Evolutionary conservation across 2,797 vertebrate genomes (phyloP).

Genomic region (Pagetopsis macropterus): DNA sequence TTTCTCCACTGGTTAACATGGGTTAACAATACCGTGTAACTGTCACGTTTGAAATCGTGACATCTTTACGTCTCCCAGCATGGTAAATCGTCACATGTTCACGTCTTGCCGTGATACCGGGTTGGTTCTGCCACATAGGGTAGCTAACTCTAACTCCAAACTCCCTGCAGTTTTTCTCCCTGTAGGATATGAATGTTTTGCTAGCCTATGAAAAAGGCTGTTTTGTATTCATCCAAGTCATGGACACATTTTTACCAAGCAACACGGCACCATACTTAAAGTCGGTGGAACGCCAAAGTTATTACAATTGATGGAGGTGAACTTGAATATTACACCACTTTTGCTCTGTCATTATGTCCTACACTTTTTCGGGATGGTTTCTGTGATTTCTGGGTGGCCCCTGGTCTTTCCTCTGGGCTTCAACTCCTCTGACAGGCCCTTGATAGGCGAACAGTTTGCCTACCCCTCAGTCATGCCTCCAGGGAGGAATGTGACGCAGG

Average conservation of each 20-base stretch:
- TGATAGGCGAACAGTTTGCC: conserved; percentile 48
- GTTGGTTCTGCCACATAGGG: neutral
- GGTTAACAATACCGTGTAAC: too few species aligned
- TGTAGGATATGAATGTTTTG: neutral
- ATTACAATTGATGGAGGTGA: neutral
- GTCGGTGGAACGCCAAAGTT: neutral
- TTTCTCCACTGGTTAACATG: too few species aligned
- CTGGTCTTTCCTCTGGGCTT: conserved; percentile 27
- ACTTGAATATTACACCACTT: neutral
- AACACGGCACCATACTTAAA: neutral
- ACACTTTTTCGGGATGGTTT: conserved; percentile 1
- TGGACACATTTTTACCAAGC: neutral
- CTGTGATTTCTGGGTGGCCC: conserved; percentile 31
- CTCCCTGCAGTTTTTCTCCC: neutral
- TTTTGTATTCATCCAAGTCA: neutral
- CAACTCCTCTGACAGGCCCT: conserved; percentile 49
- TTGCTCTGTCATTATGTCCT: conserved; percentile 16
- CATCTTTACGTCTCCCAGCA: too few species aligned
- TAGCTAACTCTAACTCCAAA: neutral
- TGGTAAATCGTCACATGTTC: too few species aligned
- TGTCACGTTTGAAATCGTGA: too few species aligned
- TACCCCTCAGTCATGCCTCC: conserved; percentile 46
- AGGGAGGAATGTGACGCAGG: conserved; percentile 53
- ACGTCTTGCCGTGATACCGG: too few species aligned
- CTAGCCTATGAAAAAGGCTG: neutral